These are phyloP conservation scores for Sarcophaga carnaria DNA, from an alignment of 2,888 invertebrate genomes.

Conservation along the genomic window DNA sequence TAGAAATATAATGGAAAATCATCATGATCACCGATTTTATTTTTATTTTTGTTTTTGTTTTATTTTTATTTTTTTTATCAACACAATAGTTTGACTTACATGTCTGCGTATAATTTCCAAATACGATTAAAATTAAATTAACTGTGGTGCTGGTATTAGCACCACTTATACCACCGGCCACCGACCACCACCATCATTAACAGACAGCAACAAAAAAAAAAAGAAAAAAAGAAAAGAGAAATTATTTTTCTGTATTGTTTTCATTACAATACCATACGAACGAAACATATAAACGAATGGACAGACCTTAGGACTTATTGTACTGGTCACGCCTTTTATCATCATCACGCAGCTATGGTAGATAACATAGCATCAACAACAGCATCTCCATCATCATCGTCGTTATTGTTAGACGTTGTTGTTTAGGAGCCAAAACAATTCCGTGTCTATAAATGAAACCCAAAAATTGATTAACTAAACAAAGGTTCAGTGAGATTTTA, in stretches of 20 bases:
- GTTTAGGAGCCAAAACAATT: no score
- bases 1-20: constrained; percentile 15
- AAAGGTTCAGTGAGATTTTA: no score
- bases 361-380: background rate
- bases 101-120: constrained; percentile 28
- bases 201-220: background rate
- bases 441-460: no score
- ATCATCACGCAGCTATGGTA: background rate
- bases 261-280: background rate
- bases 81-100: constrained; percentile 16
- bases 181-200: background rate
- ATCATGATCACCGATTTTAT: constrained; percentile 11
- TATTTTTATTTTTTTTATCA: constrained; percentile 32
- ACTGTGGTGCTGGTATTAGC: background rate
- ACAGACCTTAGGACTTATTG: background rate
- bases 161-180: background rate
- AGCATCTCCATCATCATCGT: background rate
- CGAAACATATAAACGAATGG: no score
- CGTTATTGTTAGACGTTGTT: no score
- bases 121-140: constrained; percentile 59
- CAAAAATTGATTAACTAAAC: no score
- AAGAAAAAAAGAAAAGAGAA: background rate
- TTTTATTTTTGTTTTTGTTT: background rate
- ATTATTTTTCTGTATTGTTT: background rate
- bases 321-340: constrained; percentile 30